Evolutionary conservation across 2,888 invertebrate genomes (phyloP).

Genomic region (Leptogaster cylindrica): DNA sequence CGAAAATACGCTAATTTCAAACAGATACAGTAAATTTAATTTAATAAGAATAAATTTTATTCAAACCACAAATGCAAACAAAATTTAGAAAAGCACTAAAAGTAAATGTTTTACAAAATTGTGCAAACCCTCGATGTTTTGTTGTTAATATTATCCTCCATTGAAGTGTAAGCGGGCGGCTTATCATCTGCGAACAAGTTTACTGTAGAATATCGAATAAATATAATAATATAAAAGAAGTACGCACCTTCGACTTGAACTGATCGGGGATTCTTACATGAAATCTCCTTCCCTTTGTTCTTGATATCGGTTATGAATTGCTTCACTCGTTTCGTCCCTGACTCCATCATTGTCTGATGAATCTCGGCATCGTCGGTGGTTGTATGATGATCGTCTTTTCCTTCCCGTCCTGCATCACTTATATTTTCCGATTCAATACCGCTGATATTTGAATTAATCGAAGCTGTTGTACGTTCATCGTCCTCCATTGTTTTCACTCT

Average conservation of each 20-base stretch:
- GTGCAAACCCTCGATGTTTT: constrained; percentile 59
- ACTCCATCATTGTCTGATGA: constrained; percentile 41
- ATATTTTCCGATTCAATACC: constrained; percentile 51
- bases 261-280: constrained; percentile 57
- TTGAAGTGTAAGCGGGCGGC: constrained; percentile 52
- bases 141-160: constrained; percentile 48
- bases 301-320: constrained; percentile 55
- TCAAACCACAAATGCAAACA: no score
- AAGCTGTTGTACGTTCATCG: constrained; percentile 60
- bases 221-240: no score
- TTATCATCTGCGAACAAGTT: constrained; percentile 54
- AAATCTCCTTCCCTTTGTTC: constrained; percentile 52
- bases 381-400: constrained; percentile 4
- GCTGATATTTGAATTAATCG: constrained; percentile 58
- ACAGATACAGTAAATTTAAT: no score
- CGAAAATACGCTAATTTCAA: no score
- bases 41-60: no score
- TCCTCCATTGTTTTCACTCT: constrained; percentile 46
- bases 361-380: neutral
- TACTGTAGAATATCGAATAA: neutral
- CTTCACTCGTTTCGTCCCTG: constrained; percentile 53
- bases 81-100: neutral
- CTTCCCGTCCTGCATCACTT: constrained; percentile 50
- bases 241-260: constrained; percentile 56
- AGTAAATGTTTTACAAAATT: constrained; percentile 54